Evolutionary conservation across 2,888 invertebrate species (phyloP).

Genomic region (Limnephilus auricula): DNA sequence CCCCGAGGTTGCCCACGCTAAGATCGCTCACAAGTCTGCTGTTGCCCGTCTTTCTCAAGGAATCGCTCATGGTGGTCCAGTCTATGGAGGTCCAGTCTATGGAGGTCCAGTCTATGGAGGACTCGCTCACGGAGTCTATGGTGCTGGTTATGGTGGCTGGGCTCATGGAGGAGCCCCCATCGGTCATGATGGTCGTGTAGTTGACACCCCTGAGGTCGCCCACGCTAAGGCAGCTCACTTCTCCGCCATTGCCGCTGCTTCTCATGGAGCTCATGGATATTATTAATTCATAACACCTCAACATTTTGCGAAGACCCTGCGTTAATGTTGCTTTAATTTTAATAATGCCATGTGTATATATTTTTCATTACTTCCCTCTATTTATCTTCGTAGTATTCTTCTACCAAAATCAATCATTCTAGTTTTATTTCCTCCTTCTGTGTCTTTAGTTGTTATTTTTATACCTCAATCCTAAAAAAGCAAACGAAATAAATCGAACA

Average conservation of each 20-base stretch:
- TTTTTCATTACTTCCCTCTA: background rate
- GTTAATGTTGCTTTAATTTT: background rate
- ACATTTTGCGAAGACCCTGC: background rate
- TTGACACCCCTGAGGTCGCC: conserved; percentile 81
- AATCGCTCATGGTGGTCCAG: conserved; percentile 18
- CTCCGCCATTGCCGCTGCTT: conserved; percentile 70
- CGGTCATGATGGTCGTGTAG: conserved; percentile 70
- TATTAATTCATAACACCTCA: background rate
- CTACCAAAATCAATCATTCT: background rate
- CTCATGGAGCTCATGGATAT: conserved; percentile 41
- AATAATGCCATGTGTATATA: background rate
- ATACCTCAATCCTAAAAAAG: background rate
- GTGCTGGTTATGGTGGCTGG: conserved; percentile 47
- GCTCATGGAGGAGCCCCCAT: conserved; percentile 54
- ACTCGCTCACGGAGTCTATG: background rate
- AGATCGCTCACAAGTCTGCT: conserved; percentile 79
- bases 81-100: background rate
- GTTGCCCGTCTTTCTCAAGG: conserved; percentile 69
- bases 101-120: background rate
- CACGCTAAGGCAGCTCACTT: conserved; percentile 80
- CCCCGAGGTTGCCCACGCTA: conserved; percentile 80
- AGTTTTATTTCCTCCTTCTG: background rate
- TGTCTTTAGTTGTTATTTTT: background rate
- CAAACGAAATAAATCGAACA: background rate
- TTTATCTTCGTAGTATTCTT: background rate